Evolutionary conservation across 2,113 vertebrate species (phyloP).

Genomic region (Rhinopithecus roxellana): DNA sequence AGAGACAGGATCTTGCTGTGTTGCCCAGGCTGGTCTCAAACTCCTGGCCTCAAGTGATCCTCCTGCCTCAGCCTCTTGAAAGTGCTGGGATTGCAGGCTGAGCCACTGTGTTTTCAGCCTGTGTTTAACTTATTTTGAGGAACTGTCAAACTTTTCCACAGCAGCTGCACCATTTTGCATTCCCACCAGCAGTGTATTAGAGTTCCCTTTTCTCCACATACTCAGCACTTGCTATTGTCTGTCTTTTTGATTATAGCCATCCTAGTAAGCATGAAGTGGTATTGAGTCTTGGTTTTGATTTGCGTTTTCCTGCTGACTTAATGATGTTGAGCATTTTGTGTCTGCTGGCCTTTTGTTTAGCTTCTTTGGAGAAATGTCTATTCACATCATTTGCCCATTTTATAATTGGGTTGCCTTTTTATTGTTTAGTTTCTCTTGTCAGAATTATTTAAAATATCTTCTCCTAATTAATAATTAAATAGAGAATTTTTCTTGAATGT

Average conservation of each 20-base stretch:
- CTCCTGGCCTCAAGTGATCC: too few relatives aligned
- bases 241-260: background rate
- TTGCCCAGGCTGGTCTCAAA: too few relatives aligned
- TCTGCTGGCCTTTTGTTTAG: background rate
- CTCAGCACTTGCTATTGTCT: too few relatives aligned
- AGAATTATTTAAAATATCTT: background rate
- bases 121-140: background rate
- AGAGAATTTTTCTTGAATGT: conserved; percentile 12
- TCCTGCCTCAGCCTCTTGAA: too few relatives aligned
- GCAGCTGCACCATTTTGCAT: background rate
- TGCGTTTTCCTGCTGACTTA: background rate
- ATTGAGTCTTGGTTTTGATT: background rate
- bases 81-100: too few relatives aligned
- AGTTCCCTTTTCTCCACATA: background rate
- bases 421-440: background rate
- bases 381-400: background rate
- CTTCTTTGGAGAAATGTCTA: background rate
- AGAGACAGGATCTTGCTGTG: too few relatives aligned
- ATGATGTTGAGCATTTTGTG: background rate
- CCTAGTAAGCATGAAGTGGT: background rate
- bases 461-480: conserved; percentile 14
- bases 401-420: background rate
- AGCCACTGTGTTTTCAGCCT: too few relatives aligned
- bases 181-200: background rate
- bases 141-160: background rate